These are phyloP conservation scores for Andrena hattorfiana DNA, from an alignment of 2,888 invertebrate genomes.

Conservation along the genomic window DNA sequence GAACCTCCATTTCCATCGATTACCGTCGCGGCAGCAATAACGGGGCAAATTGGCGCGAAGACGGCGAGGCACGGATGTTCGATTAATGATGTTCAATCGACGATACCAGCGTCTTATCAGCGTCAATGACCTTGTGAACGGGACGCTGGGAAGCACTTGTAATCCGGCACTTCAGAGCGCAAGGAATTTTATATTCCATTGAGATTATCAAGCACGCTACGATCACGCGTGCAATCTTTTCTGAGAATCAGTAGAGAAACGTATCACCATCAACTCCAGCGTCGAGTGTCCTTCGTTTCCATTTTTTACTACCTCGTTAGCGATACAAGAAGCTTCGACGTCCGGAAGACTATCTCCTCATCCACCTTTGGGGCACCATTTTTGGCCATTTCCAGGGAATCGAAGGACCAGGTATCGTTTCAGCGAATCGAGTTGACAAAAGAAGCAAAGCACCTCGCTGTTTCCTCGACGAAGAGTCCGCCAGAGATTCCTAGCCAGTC, in stretches of 20 bases:
- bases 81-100: constrained; percentile 3
- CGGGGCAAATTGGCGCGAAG: constrained; percentile 20
- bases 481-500: constrained; percentile 29
- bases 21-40: not conserved
- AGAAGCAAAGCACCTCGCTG: not conserved
- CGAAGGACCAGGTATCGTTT: not conserved
- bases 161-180: too few species aligned
- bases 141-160: too few species aligned
- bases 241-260: too few species aligned
- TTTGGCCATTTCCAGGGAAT: constrained; percentile 1
- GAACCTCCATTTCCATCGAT: constrained; percentile 16
- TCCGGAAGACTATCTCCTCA: not conserved
- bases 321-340: not conserved
- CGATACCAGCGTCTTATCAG: not conserved
- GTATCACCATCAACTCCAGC: too few species aligned
- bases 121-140: not conserved
- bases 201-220: too few species aligned
- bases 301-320: not conserved
- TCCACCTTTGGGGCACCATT: not conserved
- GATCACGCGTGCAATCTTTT: too few species aligned
- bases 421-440: not conserved
- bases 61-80: not conserved
- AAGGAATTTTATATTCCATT: too few species aligned
- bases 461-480: constrained; percentile 5
- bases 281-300: too few species aligned